Percentiles rank a stretch among this genome's conserved stretches.
phyloP scores from a whole-genome alignment of 2,113 vertebrate species.

The Calypte anna region DNA sequence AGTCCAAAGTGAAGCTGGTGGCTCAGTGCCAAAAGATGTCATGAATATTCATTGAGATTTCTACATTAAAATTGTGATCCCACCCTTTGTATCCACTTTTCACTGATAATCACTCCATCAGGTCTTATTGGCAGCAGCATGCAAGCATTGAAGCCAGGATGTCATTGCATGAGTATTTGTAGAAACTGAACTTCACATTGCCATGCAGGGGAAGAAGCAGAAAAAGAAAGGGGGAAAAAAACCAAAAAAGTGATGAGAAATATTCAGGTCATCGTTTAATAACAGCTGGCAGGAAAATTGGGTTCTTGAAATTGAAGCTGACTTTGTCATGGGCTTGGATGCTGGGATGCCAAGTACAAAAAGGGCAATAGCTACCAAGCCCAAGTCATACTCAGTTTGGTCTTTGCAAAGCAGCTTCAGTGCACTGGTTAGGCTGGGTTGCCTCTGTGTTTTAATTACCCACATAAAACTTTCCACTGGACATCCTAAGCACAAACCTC shows the following conservation, averaged over 20 bases:
- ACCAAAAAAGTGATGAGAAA: neutral
- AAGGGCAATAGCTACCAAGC: neutral
- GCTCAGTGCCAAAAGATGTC: slow-evolving; percentile 7
- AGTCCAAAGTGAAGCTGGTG: neutral
- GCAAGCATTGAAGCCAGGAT: neutral
- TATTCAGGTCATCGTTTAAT: neutral
- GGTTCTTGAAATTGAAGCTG: neutral
- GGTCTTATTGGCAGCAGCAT: neutral
- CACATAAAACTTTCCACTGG: slow-evolving; percentile 1
- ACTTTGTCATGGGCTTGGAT: neutral
- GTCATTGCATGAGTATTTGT: neutral
- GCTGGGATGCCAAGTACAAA: neutral
- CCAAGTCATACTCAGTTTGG: neutral
- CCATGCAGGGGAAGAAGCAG: neutral
- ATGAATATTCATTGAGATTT: neutral
- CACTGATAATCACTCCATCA: neutral
- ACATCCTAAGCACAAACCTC: neutral
- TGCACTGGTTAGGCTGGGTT: neutral
- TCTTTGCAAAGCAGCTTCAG: neutral
- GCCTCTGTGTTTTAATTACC: neutral
- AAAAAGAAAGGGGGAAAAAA: neutral
- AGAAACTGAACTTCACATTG: neutral
- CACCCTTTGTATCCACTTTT: neutral
- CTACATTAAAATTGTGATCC: neutral
- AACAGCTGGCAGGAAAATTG: neutral